A percentile compares a stretch with the other conserved stretches of the same genome.
Conservation (phyloP, 2,113 vertebrate species). For the Coptodon bakossiorum region DNA sequence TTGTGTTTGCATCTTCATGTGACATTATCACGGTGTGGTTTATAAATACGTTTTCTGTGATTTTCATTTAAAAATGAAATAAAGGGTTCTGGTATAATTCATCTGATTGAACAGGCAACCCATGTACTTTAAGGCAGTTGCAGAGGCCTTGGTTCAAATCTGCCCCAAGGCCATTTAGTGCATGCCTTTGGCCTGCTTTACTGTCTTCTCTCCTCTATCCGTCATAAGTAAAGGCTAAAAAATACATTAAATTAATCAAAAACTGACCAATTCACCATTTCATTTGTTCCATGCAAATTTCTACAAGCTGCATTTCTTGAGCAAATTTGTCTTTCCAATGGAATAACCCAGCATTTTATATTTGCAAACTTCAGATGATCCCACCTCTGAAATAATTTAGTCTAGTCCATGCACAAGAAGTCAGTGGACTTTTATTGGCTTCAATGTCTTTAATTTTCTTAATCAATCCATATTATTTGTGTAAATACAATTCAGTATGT, state of each 20-base stretch:
- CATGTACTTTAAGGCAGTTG: not conserved
- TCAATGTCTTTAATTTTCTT: not conserved
- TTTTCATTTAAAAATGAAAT: not conserved
- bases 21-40: not conserved
- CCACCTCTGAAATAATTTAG: not conserved
- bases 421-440: not conserved
- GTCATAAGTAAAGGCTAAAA: not conserved
- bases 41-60: not conserved
- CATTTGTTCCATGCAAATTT: not conserved
- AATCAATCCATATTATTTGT: not conserved
- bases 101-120: not conserved
- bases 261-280: not conserved
- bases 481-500: not conserved
- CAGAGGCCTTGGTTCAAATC: not conserved
- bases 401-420: not conserved
- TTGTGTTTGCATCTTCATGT: not conserved
- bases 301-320: not conserved
- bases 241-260: not conserved
- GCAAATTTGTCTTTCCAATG: not conserved
- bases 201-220: not conserved
- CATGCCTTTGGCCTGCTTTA: not conserved
- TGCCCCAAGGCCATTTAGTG: not conserved
- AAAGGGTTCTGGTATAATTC: not conserved
- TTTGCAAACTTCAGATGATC: not conserved
- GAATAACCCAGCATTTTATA: not conserved